phyloP scores from a whole-genome alignment of 2,113 vertebrate species.

The Todiramphus saurophagus region DNA sequence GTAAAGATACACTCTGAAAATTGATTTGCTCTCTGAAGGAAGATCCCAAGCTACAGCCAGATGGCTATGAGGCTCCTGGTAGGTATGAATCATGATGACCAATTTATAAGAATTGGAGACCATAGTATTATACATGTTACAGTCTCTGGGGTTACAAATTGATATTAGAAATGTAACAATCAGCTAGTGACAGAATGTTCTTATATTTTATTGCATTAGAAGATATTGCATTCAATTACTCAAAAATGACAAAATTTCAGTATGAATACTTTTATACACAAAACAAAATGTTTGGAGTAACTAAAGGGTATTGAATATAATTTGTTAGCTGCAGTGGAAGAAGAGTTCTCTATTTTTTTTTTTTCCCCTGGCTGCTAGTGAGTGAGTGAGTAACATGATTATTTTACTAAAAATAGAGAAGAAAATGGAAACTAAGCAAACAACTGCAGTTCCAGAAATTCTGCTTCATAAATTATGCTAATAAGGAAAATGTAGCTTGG shows the following conservation, averaged over 20 bases:
- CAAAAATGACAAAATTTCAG: constrained; percentile 4
- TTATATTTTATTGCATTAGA: constrained; percentile 1
- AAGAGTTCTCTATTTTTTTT: background rate
- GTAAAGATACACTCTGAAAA: constrained; percentile 6
- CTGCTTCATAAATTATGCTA: constrained; percentile 54
- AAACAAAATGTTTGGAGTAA: background rate
- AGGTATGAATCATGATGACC: background rate
- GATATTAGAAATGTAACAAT: background rate
- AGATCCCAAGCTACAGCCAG: background rate
- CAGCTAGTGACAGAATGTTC: background rate
- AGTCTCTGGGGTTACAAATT: background rate
- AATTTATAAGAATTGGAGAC: constrained; percentile 22
- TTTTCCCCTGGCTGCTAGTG: background rate
- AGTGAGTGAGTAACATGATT: background rate
- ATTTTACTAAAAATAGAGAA: constrained; percentile 31
- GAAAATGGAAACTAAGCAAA: constrained; percentile 47
- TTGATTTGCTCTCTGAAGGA: constrained; percentile 27
- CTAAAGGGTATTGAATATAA: constrained; percentile 6
- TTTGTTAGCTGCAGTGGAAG: background rate
- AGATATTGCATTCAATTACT: constrained; percentile 28
- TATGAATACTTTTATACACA: background rate
- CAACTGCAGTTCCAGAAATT: constrained; percentile 47
- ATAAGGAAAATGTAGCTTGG: constrained; percentile 31
- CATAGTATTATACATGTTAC: background rate
- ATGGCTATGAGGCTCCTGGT: constrained; percentile 16